These are phyloP conservation scores for Myiagra hebetior DNA, from an alignment of 2,113 vertebrate genomes.

Conservation along the genomic window DNA sequence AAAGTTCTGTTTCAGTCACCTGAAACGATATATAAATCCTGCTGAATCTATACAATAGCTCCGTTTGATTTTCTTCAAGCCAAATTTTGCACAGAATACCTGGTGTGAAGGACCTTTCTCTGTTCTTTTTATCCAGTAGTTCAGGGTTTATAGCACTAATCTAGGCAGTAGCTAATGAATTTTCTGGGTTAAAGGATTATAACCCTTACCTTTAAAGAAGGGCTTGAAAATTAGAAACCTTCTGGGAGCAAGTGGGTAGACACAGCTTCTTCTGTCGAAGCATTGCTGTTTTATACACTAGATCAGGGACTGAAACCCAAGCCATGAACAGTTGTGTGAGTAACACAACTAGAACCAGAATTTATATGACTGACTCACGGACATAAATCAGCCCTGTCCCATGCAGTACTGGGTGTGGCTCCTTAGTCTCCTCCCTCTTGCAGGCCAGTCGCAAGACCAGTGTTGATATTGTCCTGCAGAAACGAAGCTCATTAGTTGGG, in stretches of 20 bases:
- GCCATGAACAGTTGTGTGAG: not conserved
- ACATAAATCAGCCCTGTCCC: not conserved
- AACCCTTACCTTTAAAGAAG: not conserved
- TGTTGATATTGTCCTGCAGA: not conserved
- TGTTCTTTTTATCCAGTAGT: not conserved
- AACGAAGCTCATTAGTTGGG: not conserved
- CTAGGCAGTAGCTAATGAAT: not conserved
- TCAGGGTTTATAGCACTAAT: not conserved
- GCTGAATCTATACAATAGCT: not conserved
- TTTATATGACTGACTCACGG: not conserved
- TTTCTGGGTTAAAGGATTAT: not conserved
- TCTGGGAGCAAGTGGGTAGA: not conserved
- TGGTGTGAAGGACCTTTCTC: not conserved
- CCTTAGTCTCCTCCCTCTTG: not conserved
- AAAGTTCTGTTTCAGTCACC: not conserved
- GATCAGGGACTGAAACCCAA: not conserved
- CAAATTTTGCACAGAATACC: not conserved
- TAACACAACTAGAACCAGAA: not conserved
- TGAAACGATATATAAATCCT: not conserved
- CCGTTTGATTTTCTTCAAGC: not conserved
- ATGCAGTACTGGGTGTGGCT: not conserved
- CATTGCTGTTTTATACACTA: not conserved
- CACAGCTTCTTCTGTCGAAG: not conserved
- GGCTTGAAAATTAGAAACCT: not conserved
- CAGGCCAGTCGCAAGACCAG: not conserved